Conservation (phyloP, 2,797 vertebrate species). For the Chaetophractus vellerosus region DNA sequence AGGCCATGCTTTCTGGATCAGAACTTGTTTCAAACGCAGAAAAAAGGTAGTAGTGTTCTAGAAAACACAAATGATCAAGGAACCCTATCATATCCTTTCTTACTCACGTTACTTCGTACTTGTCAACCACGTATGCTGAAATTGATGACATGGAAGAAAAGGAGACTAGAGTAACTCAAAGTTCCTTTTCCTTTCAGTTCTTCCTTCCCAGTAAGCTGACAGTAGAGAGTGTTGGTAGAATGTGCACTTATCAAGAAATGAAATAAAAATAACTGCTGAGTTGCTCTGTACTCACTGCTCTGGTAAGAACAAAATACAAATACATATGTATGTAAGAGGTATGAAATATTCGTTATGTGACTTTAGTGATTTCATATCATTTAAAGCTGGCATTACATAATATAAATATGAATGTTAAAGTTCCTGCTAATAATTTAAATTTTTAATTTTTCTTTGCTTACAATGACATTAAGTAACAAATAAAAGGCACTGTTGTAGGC, state of each 20-base stretch:
- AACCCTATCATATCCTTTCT: not conserved
- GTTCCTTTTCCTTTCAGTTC: not conserved
- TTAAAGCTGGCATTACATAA: not conserved
- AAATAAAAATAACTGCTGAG: not conserved
- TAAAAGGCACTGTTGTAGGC: not conserved
- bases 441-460: not conserved
- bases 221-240: not conserved
- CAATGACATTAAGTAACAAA: not conserved
- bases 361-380: not conserved
- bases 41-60: not conserved
- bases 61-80: not conserved
- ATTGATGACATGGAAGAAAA: not conserved
- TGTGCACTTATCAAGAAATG: not conserved
- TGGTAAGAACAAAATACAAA: not conserved
- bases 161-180: not conserved
- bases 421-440: not conserved
- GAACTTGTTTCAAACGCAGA: not conserved
- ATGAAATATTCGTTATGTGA: not conserved
- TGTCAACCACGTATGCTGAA: not conserved
- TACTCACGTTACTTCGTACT: not conserved
- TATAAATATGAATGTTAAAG: not conserved
- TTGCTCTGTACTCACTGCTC: not conserved
- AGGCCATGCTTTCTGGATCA: not conserved
- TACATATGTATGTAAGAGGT: not conserved
- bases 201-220: not conserved